Base-by-base conservation (phyloP, 2,797 vertebrate genomes). In the Dallia pectoralis region DNA sequence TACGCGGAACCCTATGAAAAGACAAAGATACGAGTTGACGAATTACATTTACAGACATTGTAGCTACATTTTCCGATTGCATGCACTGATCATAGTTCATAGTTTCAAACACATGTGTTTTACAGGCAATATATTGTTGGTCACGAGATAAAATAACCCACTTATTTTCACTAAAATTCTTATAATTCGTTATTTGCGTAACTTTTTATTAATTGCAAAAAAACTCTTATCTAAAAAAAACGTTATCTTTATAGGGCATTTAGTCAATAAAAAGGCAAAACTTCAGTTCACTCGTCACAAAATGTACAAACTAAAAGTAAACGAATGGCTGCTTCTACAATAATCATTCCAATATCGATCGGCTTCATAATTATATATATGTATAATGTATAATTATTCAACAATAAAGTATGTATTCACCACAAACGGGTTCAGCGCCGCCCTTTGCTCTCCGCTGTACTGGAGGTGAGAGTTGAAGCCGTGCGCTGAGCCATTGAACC, bases 381-480 rank as follows among this genome's bases (percentile, higher is more conserved):
- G n/a, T 11, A 22, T 25, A 67, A 36, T 44, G 36, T 19, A n/a
- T 12, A 36, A 64, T 30, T 32, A 47, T 15, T 27, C 22, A 19
- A 25, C n/a, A 59, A 16, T 61, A 19, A 0, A 44, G 14, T 22
- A 30, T 14, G 53, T 78, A 87, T 95, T 97, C 93, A 98, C 97
- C 96, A 96, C 90, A 77, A 96, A 98, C 18, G 96, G 95, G 83
- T 89, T 93, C 88, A 96, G 93, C 1, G 95, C 94, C 11, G 94
- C 91, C 48, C 95, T 93, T 32, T 95, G 93, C 82, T 96, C 96
- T 0, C 94, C 90, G 76, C 95, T 93, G 93, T 94, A 97, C 87
- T 95, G 95, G 33, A 96, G 94, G 84, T 94, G 94, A 19, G 95
- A 92, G 90, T 85, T 94, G 91, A 96, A 96, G 19, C 94, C 94